phyloP scores from a whole-genome alignment of 2,113 vertebrate genomes.

The Sardina pilchardus region DNA sequence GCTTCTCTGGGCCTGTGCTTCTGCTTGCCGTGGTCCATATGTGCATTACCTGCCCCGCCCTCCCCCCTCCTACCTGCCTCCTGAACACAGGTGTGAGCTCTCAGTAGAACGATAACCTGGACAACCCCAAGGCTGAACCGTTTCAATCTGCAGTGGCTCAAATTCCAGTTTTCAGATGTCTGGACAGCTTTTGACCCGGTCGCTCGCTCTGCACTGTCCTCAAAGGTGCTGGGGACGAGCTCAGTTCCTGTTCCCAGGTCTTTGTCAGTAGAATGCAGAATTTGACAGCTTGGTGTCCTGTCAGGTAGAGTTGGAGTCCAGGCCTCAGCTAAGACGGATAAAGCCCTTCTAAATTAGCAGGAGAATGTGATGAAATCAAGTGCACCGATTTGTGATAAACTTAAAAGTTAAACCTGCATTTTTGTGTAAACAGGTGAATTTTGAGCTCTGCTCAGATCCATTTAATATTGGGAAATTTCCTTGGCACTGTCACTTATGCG shows the following conservation, averaged over 20 bases:
- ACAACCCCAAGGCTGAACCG: neutral
- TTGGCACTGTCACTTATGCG: neutral
- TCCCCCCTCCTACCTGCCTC: neutral
- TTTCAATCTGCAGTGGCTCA: neutral
- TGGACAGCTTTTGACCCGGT: neutral
- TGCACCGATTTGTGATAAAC: neutral
- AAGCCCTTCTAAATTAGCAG: neutral
- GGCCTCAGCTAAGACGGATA: neutral
- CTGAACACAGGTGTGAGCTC: neutral
- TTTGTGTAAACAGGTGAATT: neutral
- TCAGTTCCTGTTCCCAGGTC: neutral
- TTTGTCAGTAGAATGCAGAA: neutral
- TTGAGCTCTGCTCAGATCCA: neutral
- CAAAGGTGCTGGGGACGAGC: neutral
- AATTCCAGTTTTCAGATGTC: neutral
- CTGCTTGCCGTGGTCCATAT: neutral
- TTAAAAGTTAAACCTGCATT: neutral
- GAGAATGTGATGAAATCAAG: neutral
- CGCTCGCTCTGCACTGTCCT: neutral
- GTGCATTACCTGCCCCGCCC: neutral
- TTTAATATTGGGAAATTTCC: neutral
- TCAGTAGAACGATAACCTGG: neutral
- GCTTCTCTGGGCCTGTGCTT: conserved; percentile 46
- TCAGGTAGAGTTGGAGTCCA: neutral
- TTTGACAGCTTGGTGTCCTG: neutral